Percentiles rank a stretch among this genome's conserved stretches.
phyloP scores from a whole-genome alignment of 1,140 invertebrate genomes.

The Nasonia giraulti region DNA sequence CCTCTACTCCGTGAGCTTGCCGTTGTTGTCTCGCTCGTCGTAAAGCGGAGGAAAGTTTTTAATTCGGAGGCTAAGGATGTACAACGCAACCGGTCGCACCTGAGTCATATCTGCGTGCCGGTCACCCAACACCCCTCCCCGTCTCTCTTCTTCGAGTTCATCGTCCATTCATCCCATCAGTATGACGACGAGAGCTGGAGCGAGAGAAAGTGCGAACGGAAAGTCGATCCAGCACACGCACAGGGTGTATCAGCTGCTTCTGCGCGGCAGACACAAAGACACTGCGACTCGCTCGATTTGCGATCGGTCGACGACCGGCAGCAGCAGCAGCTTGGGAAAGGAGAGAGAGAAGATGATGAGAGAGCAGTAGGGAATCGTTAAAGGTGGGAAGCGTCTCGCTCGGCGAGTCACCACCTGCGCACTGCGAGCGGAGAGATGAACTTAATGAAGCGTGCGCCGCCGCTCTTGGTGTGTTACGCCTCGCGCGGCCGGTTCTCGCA shows the following conservation, averaged over 20 bases:
- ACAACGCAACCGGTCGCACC: neutral
- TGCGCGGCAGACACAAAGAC: neutral
- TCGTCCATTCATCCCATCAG: neutral
- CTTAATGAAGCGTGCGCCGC: conserved; percentile 38
- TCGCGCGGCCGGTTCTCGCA: conserved; percentile 28
- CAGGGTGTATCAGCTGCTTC: neutral
- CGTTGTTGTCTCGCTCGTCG: neutral
- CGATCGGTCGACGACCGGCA: conserved; percentile 32
- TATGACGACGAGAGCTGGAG: neutral
- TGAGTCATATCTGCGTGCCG: neutral
- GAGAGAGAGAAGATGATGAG: neutral
- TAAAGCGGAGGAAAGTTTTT: conserved; percentile 7
- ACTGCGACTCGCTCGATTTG: neutral
- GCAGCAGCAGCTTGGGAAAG: conserved; percentile 16
- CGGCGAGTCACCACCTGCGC: conserved; percentile 40
- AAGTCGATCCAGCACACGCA: neutral
- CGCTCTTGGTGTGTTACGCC: conserved; percentile 29
- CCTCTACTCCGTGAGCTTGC: neutral
- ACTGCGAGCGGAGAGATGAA: neutral
- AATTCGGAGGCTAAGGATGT: neutral
- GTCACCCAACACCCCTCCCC: neutral
- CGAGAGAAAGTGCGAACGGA: neutral
- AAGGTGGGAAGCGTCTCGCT: conserved; percentile 30
- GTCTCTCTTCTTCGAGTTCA: neutral
- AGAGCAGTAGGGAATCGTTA: neutral